Conservation (phyloP, 2,888 invertebrate genomes). For the Blera fallax region DNA sequence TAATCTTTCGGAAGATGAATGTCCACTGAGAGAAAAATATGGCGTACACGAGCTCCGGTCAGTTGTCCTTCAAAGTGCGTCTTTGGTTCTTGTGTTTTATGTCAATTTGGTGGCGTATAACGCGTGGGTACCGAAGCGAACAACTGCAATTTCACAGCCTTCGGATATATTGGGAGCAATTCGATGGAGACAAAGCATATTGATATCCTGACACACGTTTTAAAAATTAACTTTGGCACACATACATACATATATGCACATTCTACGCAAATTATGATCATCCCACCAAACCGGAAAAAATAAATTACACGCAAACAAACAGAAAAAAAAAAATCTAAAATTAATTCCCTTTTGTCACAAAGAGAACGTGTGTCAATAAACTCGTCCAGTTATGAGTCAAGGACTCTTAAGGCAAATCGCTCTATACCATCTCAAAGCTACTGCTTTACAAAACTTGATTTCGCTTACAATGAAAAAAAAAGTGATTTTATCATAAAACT, state of each 20-base stretch:
- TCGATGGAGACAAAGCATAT: too few relatives aligned
- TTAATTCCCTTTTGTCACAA: neutral
- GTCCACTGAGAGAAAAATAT: neutral
- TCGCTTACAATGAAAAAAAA: neutral
- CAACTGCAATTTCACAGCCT: too few relatives aligned
- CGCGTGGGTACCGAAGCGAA: too few relatives aligned
- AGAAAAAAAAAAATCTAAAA: neutral
- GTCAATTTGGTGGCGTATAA: too few relatives aligned
- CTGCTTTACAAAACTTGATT: neutral
- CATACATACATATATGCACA: neutral
- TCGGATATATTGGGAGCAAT: too few relatives aligned
- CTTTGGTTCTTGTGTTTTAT: neutral
- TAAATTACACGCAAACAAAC: neutral
- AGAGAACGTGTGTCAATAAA: slow-evolving; percentile 13
- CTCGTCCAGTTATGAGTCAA: neutral
- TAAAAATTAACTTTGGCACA: neutral
- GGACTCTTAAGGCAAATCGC: slow-evolving; percentile 2
- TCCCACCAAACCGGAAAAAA: neutral
- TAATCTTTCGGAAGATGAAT: neutral
- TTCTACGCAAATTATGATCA: neutral
- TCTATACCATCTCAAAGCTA: neutral
- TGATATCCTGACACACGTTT: neutral
- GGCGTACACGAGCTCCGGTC: neutral
- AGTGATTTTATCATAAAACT: slow-evolving; percentile 20
- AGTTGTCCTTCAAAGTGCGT: neutral